Conservation (phyloP, 2,888 invertebrate species). For the Exocentrus adspersus region DNA sequence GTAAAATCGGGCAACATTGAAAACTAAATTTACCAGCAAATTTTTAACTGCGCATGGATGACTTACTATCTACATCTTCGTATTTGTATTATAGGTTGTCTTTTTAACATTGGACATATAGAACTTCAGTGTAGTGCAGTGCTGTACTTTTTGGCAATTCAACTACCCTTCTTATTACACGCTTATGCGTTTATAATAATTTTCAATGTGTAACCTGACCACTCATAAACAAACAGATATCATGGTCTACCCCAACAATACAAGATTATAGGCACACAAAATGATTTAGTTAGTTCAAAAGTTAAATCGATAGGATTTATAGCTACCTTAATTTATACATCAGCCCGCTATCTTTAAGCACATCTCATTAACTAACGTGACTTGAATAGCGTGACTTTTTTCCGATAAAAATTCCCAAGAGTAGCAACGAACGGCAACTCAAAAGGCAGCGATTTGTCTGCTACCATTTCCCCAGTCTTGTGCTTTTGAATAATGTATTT, state of each 20-base stretch:
- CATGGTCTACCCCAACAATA: neutral
- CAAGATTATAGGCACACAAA: conserved; percentile 33
- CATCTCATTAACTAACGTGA: conserved; percentile 49
- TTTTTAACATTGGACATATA: too few relatives aligned
- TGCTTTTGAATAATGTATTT: conserved; percentile 21
- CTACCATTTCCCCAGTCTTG: conserved; percentile 18
- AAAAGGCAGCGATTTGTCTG: conserved; percentile 29
- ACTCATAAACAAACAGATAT: too few relatives aligned
- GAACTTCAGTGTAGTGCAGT: too few relatives aligned
- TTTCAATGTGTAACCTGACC: too few relatives aligned
- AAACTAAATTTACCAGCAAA: too few relatives aligned
- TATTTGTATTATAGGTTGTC: too few relatives aligned
- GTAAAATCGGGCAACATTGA: too few relatives aligned
- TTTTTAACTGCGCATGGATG: too few relatives aligned
- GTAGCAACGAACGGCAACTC: conserved; percentile 11
- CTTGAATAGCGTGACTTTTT: conserved; percentile 44
- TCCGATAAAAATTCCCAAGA: conserved; percentile 40
- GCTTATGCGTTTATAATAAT: too few relatives aligned
- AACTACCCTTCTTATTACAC: too few relatives aligned
- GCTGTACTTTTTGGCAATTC: too few relatives aligned
- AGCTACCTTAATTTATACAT: conserved; percentile 47
- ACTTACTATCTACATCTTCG: too few relatives aligned
- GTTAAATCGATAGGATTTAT: conserved; percentile 41
- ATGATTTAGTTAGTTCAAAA: conserved; percentile 35
- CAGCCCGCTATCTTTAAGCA: conserved; percentile 43